These are phyloP conservation scores for Zoanthus sansibaricus DNA, from an alignment of 92 coral and sea anemone species.

Conservation along the genomic window DNA sequence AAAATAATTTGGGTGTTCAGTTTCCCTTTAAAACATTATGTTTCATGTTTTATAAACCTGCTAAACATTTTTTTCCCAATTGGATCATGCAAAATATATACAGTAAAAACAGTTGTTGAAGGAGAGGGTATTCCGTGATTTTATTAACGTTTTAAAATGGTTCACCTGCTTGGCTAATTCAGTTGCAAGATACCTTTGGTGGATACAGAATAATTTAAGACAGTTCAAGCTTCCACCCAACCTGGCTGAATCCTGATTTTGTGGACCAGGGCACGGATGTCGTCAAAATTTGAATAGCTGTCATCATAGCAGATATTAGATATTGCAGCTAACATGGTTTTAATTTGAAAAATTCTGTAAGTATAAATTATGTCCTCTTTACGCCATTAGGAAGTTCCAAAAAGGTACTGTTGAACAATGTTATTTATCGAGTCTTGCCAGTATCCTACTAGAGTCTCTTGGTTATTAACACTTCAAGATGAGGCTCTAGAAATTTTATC, in stretches of 20 bases:
- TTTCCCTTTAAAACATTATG: too few species aligned
- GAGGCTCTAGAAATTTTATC: slow-evolving; percentile 13
- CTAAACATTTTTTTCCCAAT: neutral
- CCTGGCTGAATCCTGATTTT: slow-evolving; percentile 29
- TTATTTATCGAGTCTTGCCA: slow-evolving; percentile 22
- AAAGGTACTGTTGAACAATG: slow-evolving; percentile 8
- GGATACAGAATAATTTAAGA: slow-evolving; percentile 13
- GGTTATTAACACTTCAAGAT: neutral
- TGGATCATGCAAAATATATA: slow-evolving; percentile 4
- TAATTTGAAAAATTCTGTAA: slow-evolving; percentile 18
- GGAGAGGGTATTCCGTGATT: slow-evolving; percentile 4
- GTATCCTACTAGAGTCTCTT: slow-evolving; percentile 20
- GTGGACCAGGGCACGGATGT: slow-evolving; percentile 5
- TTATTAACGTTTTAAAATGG: neutral
- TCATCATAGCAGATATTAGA: neutral
- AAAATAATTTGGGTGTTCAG: too few species aligned
- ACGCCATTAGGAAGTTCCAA: slow-evolving; percentile 12
- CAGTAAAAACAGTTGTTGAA: neutral
- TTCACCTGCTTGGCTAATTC: slow-evolving; percentile 30
- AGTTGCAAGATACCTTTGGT: slow-evolving; percentile 34
- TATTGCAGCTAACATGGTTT: slow-evolving; percentile 13
- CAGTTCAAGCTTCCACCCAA: slow-evolving; percentile 6
- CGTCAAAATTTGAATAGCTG: slow-evolving; percentile 11
- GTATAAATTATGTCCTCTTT: slow-evolving; percentile 7
- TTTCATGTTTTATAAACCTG: too few species aligned